Evolutionary conservation across 37 sponge, comb jelly and placozoan species (phyloP), one percentile per base, ranked within the genome.

Genomic region (Beroe forskalii): DNA sequence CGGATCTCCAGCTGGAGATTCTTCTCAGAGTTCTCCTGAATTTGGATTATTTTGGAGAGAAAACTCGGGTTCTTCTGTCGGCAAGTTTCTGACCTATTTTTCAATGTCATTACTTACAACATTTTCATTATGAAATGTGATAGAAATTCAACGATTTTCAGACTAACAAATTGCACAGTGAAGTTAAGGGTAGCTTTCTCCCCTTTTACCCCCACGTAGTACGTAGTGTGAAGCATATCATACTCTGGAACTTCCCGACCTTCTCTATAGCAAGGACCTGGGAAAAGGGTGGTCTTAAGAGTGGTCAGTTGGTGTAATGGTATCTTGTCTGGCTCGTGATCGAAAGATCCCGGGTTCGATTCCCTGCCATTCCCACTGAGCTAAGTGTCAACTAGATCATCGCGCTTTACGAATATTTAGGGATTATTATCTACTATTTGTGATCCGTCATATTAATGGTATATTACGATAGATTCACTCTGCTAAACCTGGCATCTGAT

Each of bases 401-500:
- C n/a, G n/a, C n/a, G 17, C 14, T 55, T 55, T 55, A 55, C 60
- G 9, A 55, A 19, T 55, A 55, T 9, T 55, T 55, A 19, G 17
- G 14, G 60, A 19, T 55, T 55, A 55, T 17, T 55, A 55, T 55
- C n/a, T n/a, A n/a, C n/a, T n/a, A 4, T 28, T 19, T 63, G n/a
- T 63, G 9, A n/a, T 24, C n/a, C 9, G 17, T 9, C 17, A 20
- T 9, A 9, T 20, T 17, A 20, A n/a, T n/a, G n/a, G n/a, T n/a
- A n/a, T n/a, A n/a, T n/a, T n/a, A 9, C 17, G 60, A 20, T 20
- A 9, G 9, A 55, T 55, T 17, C 17, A 55, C 17, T 9, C 20
- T 30, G 25, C 20, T 3, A 28, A 55, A 69, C 72, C 72, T 36
- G 72, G 72, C 72, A 69, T 69, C 72, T 69, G 72, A 35, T 69